Evolutionary conservation across 2,113 vertebrate genomes (phyloP).

Genomic region (Daubentonia madagascariensis): DNA sequence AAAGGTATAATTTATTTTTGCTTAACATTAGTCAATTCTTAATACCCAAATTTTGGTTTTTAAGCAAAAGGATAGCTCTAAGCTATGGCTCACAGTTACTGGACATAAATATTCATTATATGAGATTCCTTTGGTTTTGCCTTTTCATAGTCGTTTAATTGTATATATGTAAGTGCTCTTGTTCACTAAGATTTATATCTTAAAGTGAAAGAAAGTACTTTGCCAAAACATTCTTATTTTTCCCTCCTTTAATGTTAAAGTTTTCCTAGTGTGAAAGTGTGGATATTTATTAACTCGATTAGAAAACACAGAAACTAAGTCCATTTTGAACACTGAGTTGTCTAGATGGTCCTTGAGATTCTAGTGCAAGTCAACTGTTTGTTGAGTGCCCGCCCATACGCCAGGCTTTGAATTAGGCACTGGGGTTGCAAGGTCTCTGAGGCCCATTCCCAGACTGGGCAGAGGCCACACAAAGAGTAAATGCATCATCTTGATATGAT

Average conservation of each 20-base stretch:
- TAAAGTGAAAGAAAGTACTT: constrained; percentile 18
- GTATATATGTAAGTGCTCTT: background rate
- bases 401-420: background rate
- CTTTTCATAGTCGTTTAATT: background rate
- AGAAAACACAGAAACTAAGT: background rate
- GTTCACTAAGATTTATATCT: constrained; percentile 1
- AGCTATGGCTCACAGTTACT: background rate
- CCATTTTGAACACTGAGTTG: background rate
- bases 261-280: background rate
- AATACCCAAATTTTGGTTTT: constrained; percentile 17
- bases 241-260: background rate
- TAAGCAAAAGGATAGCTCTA: background rate
- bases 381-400: too few relatives aligned
- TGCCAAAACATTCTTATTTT: constrained; percentile 12
- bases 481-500: background rate
- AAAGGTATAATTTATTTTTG: background rate
- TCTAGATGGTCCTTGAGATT: background rate
- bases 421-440: background rate
- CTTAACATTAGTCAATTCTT: background rate
- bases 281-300: background rate
- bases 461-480: background rate
- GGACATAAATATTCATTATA: constrained; percentile 27
- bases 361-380: background rate
- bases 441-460: background rate
- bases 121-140: background rate